These are phyloP conservation scores for Odocoileus virginianus DNA, from an alignment of 2,113 vertebrate species.

Conservation along the genomic window DNA sequence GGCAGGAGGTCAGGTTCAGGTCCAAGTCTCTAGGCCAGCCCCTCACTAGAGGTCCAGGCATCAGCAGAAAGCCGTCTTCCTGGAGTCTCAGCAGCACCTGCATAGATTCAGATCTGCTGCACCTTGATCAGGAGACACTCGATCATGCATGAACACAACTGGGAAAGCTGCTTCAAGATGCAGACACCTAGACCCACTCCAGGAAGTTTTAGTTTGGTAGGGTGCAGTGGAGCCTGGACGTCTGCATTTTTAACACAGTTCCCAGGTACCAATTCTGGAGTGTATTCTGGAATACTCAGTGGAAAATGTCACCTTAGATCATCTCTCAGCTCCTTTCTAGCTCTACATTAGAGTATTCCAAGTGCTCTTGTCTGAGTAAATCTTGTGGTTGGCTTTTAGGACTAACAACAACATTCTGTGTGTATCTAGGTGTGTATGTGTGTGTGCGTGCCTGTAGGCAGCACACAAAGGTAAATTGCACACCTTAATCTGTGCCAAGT, in stretches of 20 bases:
- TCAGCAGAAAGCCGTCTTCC: accelerated
- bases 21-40: background rate
- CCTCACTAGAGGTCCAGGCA: background rate
- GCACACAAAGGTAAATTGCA: background rate
- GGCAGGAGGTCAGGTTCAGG: background rate
- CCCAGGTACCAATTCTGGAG: background rate
- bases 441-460: accelerated
- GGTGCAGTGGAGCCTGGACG: background rate
- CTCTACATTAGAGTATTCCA: background rate
- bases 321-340: background rate
- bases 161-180: background rate
- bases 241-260: background rate
- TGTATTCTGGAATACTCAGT: background rate
- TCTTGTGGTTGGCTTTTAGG: background rate
- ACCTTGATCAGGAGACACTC: background rate
- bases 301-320: background rate
- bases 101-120: background rate
- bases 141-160: background rate
- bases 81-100: background rate
- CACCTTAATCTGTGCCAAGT: background rate
- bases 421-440: background rate
- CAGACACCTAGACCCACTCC: background rate
- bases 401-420: background rate
- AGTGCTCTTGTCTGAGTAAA: background rate
- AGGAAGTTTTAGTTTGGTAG: background rate